Base-by-base conservation (phyloP, 2,113 vertebrate genomes). In the Gallinago paraguaiae region DNA sequence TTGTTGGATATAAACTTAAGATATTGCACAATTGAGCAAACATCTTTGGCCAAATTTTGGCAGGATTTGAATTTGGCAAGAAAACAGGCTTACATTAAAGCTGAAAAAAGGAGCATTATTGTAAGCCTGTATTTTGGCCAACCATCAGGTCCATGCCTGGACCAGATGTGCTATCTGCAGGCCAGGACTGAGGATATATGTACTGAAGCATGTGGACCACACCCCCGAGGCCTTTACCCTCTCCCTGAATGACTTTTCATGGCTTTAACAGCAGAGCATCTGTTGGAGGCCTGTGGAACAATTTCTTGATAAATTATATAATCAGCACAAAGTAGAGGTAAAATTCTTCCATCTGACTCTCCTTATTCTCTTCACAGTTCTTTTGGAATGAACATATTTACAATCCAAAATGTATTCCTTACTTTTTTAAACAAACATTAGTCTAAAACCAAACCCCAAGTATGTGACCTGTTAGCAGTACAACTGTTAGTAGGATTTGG, bases 191-290 rank as follows among this genome's bases (percentile, higher is more conserved):
- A 94, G 93, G 87, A 93, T 97, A 88, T 96, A 94, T 92, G 94
- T 95, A 82, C 94, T 96, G 61, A 97, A 95, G 90, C 90, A 93
- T 95, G 94, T 72, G 93, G 91, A 96, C 96, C 96, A 96, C 96
- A 95, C 95, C 95, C 96, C 92, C 93, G 35, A 91, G 96, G 90
- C 94, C 92, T 92, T 93, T 86, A 93, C 95, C 88, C 94, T 94
- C 91, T 96, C 96, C 96, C 93, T 93, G 92, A 96, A 96, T 97
- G 96, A 97, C 95, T 97, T 97, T 85, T 90, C 93, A 65, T 97
- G 95, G 91, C 95, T 94, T 87, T 95, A 96, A 91, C 68, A 95
- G 96, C 95, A 95, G 39, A 95, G 95, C 96, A 97, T 97, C 91
- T 96, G 95, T 86, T 97, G 85, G 86, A 96, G 71, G 95, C 93